phyloP scores from a whole-genome alignment of 2,797 vertebrate genomes.

The Carcharodon carcharias region DNA sequence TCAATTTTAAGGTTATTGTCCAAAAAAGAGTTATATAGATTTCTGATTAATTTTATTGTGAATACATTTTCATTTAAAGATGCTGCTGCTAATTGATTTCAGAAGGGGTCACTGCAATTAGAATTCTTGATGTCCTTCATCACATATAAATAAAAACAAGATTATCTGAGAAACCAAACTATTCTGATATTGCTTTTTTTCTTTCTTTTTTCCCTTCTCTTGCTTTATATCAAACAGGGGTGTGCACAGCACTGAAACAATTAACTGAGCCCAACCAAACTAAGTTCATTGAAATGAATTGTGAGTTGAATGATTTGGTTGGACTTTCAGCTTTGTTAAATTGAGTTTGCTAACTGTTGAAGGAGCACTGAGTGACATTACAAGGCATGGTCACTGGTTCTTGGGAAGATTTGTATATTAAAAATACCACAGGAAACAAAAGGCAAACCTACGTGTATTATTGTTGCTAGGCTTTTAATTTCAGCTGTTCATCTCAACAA shows the following conservation, averaged over 20 bases:
- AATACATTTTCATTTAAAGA: conserved; percentile 32
- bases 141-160: conserved; percentile 27
- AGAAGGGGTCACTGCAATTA: conserved; percentile 36
- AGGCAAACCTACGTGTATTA: not conserved
- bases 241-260: conserved; percentile 23
- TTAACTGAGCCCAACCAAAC: conserved; percentile 33
- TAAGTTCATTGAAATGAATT: conserved; percentile 33
- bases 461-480: not conserved
- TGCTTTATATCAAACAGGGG: conserved; percentile 17
- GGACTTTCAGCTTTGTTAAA: conserved; percentile 34
- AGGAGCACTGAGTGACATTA: conserved; percentile 8
- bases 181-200: not conserved
- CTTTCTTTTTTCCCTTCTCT: conserved; percentile 26
- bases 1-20: not conserved
- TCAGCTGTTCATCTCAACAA: not conserved
- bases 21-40: not conserved
- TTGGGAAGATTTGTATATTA: conserved; percentile 19
- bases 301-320: conserved; percentile 33
- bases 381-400: conserved; percentile 22
- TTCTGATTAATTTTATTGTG: not conserved
- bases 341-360: conserved; percentile 28
- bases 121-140: not conserved
- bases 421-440: conserved; percentile 12
- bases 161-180: not conserved
- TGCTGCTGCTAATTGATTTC: conserved; percentile 46